A percentile compares a stretch with the other conserved stretches of the same genome.
Conservation (phyloP, 2,888 invertebrate genomes). For the Heliconius hortense region DNA sequence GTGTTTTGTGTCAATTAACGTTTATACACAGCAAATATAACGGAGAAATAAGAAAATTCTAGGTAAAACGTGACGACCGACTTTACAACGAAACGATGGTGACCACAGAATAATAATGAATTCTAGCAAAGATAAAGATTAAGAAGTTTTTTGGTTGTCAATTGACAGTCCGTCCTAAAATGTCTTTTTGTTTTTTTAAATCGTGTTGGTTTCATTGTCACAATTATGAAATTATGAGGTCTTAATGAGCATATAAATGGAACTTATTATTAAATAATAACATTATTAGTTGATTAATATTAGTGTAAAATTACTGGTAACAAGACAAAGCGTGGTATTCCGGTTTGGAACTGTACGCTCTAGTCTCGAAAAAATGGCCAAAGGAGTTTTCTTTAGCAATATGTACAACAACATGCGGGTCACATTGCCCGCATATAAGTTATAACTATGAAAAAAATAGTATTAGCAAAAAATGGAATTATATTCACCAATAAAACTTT, state of each 20-base stretch:
- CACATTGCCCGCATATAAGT: too few relatives aligned
- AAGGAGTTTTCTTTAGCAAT: too few relatives aligned
- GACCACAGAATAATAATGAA: constrained; percentile 30
- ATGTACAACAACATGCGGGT: too few relatives aligned
- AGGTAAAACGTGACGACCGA: constrained; percentile 36
- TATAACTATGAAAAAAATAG: neutral
- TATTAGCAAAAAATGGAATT: neutral
- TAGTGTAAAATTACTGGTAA: neutral
- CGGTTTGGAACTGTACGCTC: neutral
- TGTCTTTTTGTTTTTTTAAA: neutral
- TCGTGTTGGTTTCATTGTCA: neutral
- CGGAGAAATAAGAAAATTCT: constrained; percentile 32
- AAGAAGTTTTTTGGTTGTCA: neutral
- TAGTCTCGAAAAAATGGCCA: neutral
- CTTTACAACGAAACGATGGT: constrained; percentile 27
- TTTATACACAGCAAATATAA: constrained; percentile 23
- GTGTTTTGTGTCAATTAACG: constrained; percentile 14
- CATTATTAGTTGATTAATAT: neutral
- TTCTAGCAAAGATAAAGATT: neutral
- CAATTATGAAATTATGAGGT: neutral
- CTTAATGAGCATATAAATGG: neutral
- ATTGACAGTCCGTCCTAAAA: constrained; percentile 13
- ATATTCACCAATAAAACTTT: neutral
- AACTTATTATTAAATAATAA: neutral
- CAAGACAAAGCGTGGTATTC: neutral